A percentile compares a stretch with the other conserved stretches of the same genome.
Conservation (phyloP, 2,888 invertebrate genomes). For the Nipponacmea schrenckii region DNA sequence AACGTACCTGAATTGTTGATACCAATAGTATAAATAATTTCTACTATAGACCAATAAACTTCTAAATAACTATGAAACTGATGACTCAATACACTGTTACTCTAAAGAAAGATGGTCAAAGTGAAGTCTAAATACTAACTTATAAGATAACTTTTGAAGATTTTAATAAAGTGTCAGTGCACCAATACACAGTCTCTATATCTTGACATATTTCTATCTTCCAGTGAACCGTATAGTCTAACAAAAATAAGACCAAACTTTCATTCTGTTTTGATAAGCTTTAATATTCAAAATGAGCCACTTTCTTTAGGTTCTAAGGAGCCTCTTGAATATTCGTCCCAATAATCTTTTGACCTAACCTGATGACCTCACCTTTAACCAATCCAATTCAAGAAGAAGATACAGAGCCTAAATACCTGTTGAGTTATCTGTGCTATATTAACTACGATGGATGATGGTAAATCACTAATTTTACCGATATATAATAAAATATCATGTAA, state of each 20-base stretch:
- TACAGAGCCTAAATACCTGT: not conserved
- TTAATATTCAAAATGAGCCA: too few relatives aligned
- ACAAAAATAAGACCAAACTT: too few relatives aligned
- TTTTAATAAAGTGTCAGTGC: conserved; percentile 18
- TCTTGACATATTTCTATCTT: too few relatives aligned
- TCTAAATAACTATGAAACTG: conserved; percentile 48
- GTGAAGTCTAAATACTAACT: too few relatives aligned
- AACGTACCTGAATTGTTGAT: conserved; percentile 36
- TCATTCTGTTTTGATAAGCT: too few relatives aligned
- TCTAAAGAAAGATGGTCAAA: conserved; percentile 20
- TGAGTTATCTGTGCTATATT: not conserved
- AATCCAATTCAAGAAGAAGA: too few relatives aligned
- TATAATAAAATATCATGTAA: not conserved
- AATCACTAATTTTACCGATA: not conserved
- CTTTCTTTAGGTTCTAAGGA: too few relatives aligned
- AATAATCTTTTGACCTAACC: too few relatives aligned
- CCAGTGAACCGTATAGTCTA: too few relatives aligned
- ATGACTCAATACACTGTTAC: conserved; percentile 26
- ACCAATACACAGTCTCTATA: conserved; percentile 13
- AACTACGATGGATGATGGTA: not conserved
- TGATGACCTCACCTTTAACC: too few relatives aligned
- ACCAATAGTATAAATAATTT: conserved; percentile 35
- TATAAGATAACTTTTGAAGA: not conserved
- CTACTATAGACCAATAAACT: conserved; percentile 45
- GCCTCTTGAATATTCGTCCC: too few relatives aligned